Evolutionary conservation across 2,888 invertebrate genomes (phyloP).

Genomic region (Atethmia centrago): DNA sequence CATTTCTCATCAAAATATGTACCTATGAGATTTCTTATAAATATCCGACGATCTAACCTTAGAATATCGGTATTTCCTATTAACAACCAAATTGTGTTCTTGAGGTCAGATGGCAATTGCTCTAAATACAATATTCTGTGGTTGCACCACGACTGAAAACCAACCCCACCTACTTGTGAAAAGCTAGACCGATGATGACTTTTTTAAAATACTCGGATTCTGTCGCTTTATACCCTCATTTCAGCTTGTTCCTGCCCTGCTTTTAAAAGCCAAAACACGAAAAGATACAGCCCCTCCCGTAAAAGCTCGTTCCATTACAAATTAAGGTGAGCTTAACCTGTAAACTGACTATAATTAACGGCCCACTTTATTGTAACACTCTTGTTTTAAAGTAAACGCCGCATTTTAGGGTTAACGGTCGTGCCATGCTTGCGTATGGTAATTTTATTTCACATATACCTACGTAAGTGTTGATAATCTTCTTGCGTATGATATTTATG

Average conservation of each 20-base stretch:
- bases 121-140: not conserved
- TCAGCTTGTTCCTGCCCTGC: not conserved
- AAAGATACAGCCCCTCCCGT: slow-evolving; percentile 31
- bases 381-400: slow-evolving; percentile 64
- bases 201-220: not conserved
- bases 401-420: slow-evolving; percentile 63
- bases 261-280: slow-evolving; percentile 35
- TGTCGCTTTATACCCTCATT: not conserved
- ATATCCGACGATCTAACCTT: not conserved
- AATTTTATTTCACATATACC: slow-evolving; percentile 50
- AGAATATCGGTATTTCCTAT: not conserved
- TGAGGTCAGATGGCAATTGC: not conserved
- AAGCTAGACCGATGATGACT: not conserved
- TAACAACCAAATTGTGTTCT: not conserved
- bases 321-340: slow-evolving; percentile 65
- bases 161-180: not conserved
- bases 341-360: slow-evolving; percentile 65
- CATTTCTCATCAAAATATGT: not conserved
- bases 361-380: slow-evolving; percentile 64
- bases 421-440: slow-evolving; percentile 49
- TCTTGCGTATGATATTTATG: slow-evolving; percentile 30
- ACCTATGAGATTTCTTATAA: not conserved
- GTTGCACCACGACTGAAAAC: not conserved
- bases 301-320: slow-evolving; percentile 58
- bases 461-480: slow-evolving; percentile 35